Evolutionary conservation across 2,888 invertebrate species (phyloP), one percentile per base, ranked within the genome.

Genomic region (Chloroclystis v-ata): DNA sequence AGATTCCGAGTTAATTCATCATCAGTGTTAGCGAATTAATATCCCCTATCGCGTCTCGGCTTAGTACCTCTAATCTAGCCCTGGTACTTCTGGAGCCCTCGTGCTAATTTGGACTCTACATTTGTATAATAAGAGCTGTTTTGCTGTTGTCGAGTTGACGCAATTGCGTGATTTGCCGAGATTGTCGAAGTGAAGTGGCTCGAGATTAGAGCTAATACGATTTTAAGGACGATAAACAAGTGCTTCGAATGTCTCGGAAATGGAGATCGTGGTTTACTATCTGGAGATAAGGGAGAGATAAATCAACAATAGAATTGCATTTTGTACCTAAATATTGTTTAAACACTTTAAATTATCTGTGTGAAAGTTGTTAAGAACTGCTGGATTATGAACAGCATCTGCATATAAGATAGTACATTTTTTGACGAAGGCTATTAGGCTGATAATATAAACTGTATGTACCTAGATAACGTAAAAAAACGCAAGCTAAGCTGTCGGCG

Each of bases 131-230:
- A 62, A 37, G 43, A 57, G 49, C 47, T 38, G 24, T 52, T 57
- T 58, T 57, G 20, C 39, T 37, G 60, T 60, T 42, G 54, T 56
- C 56, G 62, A 59, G 62, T 54, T 52, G 50, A 52, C 52, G 56
- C 63, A 62, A 67, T 67, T 65, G 58, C 53, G 47, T 57, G 61
- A 67, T 65, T 65, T 58, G 54, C 59, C 57, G 63, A 62, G 62
- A 62, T 59, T 62, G 58, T 58, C 52, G 57, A 52, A 46, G 45
- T 46, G 48, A 35, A 46, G 40, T 49, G 46, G 41, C 41, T 52
- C 30, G 43, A 50, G 46, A 50, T 50, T 43, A 46, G 20, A 35
- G 46, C 43, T 50, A 50, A 50, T 46, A 43, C 46, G 50, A 46
- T 43, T 50, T 43, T 50, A 50, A 46, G 46, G 50, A 50, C 50